phyloP scores from a whole-genome alignment of 1,140 invertebrate genomes.

The Drosophila willistoni region DNA sequence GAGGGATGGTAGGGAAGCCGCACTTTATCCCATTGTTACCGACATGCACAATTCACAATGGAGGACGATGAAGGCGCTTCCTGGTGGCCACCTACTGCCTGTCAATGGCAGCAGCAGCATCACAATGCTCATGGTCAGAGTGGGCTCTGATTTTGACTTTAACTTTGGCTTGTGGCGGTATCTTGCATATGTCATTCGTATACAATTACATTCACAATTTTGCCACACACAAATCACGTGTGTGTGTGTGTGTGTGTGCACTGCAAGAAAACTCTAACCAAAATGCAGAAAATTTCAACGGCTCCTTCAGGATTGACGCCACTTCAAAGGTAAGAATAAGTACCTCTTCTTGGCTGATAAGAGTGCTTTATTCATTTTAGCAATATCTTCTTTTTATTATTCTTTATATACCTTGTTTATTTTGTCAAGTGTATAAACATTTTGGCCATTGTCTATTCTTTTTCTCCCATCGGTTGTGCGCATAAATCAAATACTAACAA shows the following conservation, averaged over 20 bases:
- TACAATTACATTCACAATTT: constrained; percentile 70
- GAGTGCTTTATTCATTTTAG: no score
- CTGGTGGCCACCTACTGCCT: constrained; percentile 22
- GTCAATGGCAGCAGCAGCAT: constrained; percentile 61
- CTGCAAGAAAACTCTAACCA: constrained; percentile 13
- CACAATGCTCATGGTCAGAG: constrained; percentile 41
- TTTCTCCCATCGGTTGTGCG: constrained; percentile 29
- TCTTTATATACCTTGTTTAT: not conserved
- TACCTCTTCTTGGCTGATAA: no score
- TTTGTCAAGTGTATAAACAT: not conserved
- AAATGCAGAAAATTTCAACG: not conserved
- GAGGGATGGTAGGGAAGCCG: constrained; percentile 16
- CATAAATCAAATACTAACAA: constrained; percentile 73
- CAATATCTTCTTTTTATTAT: no score
- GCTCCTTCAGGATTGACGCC: no score
- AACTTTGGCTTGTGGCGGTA: constrained; percentile 17
- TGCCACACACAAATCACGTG: constrained; percentile 40
- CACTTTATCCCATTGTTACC: constrained; percentile 57
- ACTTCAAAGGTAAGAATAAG: no score
- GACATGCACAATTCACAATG: constrained; percentile 59
- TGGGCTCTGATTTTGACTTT: constrained; percentile 10
- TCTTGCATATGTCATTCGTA: constrained; percentile 75
- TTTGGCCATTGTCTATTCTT: constrained; percentile 12
- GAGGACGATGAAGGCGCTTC: constrained; percentile 28
- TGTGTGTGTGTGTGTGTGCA: constrained; percentile 29